Evolutionary conservation across 2,113 vertebrate species (phyloP), one percentile per base, ranked within the genome.

Genomic region (Zosterops japonicus): DNA sequence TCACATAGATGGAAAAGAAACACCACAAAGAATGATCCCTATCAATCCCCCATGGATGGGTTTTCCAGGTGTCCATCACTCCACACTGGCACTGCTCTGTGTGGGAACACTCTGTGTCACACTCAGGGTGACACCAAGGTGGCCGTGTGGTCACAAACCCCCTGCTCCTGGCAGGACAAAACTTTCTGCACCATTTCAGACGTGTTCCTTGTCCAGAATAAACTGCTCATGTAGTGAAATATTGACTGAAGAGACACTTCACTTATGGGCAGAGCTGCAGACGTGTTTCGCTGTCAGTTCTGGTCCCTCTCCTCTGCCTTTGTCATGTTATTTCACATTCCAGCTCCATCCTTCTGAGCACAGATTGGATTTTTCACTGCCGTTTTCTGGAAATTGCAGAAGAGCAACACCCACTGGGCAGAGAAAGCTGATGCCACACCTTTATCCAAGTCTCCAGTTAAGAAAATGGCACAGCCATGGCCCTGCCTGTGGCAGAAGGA

Each of bases 1-100:
- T 72, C 21, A 67, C 1, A 0, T 2, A 29, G 4, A 35, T 25
- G 23, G 63, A 35, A 74, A 81, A 61, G 23, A 61, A 72, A 31
- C 52, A 27, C 18, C 68, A 71, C 60, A 25, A 11, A 88, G 64
- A 68, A 63, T 5, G 0, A 57, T 49, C 28, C 31, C 22, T 9
- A 20, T 41, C 0, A 25, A 18, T 24, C 3, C 25, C 25, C 14
- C n/a, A n/a, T 41, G 17, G 35, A 5, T 8, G 8, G 47, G 19
- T 71, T 84, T 67, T 18, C 31, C 44, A 17, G 39, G 39, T 24
- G 61, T 47, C 10, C 8, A 12, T 59, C 10, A 9, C 29, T 21
- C 39, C 20, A 2, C 19, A 2, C 5, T 0, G 0, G 19, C 0
- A 1, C 14, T 2, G 2, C 41, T 36, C 63, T 0, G 0, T 15